A percentile compares a stretch with the other conserved stretches of the same genome.
Conservation (phyloP, 2,113 vertebrate genomes). For the Atlantisia rogersi region DNA sequence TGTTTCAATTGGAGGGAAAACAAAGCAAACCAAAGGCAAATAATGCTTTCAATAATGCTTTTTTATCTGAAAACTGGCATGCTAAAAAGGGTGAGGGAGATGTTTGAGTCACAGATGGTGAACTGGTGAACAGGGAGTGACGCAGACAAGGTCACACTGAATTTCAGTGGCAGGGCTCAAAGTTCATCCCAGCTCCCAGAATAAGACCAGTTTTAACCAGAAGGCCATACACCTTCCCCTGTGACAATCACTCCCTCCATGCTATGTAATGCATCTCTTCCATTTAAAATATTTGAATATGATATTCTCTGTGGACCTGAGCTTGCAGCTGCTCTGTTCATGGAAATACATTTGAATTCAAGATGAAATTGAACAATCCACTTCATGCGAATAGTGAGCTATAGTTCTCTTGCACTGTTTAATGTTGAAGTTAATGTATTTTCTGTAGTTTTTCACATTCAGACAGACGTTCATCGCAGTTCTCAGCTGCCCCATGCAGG, state of each 20-base stretch:
- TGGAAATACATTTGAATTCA: neutral
- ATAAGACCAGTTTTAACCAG: neutral
- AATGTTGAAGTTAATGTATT: neutral
- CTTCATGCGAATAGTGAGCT: neutral
- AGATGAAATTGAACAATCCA: constrained; percentile 7
- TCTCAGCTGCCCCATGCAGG: neutral
- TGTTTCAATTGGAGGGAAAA: neutral
- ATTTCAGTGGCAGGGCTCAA: neutral
- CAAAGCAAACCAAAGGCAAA: neutral
- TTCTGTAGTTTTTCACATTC: neutral
- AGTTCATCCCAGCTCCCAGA: neutral
- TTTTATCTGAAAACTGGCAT: neutral
- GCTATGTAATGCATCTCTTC: constrained; percentile 8
- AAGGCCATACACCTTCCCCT: neutral
- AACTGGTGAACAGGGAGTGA: neutral
- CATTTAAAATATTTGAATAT: constrained; percentile 42
- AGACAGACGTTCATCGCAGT: neutral
- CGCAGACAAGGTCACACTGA: neutral
- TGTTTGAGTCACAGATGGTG: accelerated
- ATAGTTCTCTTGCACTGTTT: neutral
- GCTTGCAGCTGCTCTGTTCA: neutral
- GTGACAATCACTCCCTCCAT: neutral
- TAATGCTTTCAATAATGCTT: neutral
- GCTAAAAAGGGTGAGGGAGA: neutral
- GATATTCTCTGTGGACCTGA: neutral